These are phyloP conservation scores for Oreochromis tanganicae DNA, from an alignment of 2,113 vertebrate species.

Conservation along the genomic window DNA sequence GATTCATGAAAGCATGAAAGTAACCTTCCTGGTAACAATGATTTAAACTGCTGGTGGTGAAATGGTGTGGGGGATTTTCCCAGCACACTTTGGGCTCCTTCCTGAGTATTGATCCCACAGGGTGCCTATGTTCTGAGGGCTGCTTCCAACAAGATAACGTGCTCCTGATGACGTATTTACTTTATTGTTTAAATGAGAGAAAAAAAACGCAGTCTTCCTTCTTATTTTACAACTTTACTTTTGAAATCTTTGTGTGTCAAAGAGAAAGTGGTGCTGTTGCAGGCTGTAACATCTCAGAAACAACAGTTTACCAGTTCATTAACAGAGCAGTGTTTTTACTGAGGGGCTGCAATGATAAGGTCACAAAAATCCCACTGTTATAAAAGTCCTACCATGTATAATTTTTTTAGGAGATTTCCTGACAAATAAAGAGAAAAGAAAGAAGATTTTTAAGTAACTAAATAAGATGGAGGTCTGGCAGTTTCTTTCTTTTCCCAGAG, in stretches of 20 bases:
- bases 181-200: not conserved
- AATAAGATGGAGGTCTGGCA: not conserved
- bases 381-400: accelerated
- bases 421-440: not conserved
- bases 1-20: not conserved
- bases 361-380: not conserved
- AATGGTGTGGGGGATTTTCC: not conserved
- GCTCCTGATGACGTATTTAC: not conserved
- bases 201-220: not conserved
- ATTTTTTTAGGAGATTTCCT: accelerated
- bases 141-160: not conserved
- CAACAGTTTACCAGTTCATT: not conserved
- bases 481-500: not conserved
- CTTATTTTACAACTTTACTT: not conserved
- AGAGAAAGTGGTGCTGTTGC: not conserved
- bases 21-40: not conserved
- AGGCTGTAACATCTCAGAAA: not conserved
- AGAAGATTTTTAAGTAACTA: not conserved
- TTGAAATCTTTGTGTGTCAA: accelerated
- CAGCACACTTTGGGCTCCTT: not conserved
- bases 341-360: accelerated
- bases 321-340: not conserved
- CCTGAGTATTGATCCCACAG: not conserved
- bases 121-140: not conserved
- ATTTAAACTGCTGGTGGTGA: not conserved